A percentile compares a stretch with the other conserved stretches of the same genome.
Conservation (phyloP, 2,888 invertebrate genomes). For the Phengaris alcon region DNA sequence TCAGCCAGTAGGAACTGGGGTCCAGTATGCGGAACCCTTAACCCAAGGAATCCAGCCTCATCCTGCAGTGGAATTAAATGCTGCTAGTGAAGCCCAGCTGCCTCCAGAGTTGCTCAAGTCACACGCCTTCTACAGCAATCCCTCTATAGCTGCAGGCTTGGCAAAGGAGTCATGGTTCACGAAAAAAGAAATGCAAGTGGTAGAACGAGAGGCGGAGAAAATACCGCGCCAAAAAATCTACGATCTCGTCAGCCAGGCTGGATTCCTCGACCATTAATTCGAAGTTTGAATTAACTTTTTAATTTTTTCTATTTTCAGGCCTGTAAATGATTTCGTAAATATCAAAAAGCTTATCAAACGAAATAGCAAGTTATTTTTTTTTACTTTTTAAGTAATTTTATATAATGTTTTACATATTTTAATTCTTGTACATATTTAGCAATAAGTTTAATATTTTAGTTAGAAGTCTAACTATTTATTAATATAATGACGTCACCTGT, state of each 20-base stretch:
- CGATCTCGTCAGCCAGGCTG: slow-evolving; percentile 86
- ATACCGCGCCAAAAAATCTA: slow-evolving; percentile 88
- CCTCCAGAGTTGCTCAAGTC: slow-evolving; percentile 83
- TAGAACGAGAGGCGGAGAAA: slow-evolving; percentile 88
- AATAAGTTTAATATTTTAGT: background rate
- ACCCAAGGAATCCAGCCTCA: slow-evolving; percentile 74
- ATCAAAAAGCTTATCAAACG: slow-evolving; percentile 19
- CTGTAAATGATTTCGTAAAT: slow-evolving; percentile 22
- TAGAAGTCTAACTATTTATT: background rate
- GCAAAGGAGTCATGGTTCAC: slow-evolving; percentile 89
- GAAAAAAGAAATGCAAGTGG: slow-evolving; percentile 87
- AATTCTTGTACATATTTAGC: background rate
- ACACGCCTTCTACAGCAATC: slow-evolving; percentile 87
- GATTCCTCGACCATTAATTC: slow-evolving; percentile 70
- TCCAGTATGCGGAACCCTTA: slow-evolving; percentile 68
- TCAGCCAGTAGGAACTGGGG: slow-evolving; percentile 65
- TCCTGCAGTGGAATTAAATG: slow-evolving; percentile 85
- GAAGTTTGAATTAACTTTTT: background rate
- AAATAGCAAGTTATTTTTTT: background rate
- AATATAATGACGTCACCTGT: slow-evolving; percentile 2
- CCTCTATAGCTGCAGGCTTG: slow-evolving; percentile 83
- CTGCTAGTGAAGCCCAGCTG: slow-evolving; percentile 85
- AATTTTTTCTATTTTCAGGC: background rate
- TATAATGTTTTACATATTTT: background rate
- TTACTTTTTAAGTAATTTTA: background rate